A percentile compares a stretch with the other conserved stretches of the same genome.
Conservation (phyloP, 2,797 vertebrate genomes). For the Hydrophis major region DNA sequence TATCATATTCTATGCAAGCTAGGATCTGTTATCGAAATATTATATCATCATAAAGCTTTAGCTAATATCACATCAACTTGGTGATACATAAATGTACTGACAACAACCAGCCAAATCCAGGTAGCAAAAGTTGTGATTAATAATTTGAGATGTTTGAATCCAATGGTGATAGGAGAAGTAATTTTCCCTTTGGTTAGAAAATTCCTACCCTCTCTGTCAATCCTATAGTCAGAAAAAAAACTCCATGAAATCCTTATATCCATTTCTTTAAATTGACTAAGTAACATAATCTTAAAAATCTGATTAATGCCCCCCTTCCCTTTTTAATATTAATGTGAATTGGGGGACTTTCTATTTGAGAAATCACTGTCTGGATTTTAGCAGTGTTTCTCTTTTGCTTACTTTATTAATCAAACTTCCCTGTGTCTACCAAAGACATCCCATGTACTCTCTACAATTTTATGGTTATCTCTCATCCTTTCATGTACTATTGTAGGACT, state of each 20-base stretch:
- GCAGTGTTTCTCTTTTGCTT: neutral
- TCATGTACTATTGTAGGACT: neutral
- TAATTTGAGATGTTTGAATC: neutral
- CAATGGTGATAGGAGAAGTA: neutral
- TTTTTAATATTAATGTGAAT: neutral
- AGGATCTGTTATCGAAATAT: neutral
- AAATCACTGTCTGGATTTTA: neutral
- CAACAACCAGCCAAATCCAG: neutral
- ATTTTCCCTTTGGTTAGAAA: neutral
- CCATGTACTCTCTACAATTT: neutral
- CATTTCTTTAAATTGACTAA: neutral
- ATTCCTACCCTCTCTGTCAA: neutral
- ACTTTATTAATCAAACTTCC: neutral
- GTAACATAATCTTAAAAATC: neutral
- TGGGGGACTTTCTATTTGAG: neutral
- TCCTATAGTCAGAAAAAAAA: neutral
- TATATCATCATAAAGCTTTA: neutral
- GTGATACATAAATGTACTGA: neutral
- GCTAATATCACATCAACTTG: neutral
- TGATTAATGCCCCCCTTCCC: neutral
- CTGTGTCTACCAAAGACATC: neutral
- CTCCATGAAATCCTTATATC: neutral
- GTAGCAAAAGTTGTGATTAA: neutral
- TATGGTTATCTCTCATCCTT: neutral
- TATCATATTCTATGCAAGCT: neutral